Conservation (phyloP, 2,113 vertebrate species). For the Zosterops lateralis region DNA sequence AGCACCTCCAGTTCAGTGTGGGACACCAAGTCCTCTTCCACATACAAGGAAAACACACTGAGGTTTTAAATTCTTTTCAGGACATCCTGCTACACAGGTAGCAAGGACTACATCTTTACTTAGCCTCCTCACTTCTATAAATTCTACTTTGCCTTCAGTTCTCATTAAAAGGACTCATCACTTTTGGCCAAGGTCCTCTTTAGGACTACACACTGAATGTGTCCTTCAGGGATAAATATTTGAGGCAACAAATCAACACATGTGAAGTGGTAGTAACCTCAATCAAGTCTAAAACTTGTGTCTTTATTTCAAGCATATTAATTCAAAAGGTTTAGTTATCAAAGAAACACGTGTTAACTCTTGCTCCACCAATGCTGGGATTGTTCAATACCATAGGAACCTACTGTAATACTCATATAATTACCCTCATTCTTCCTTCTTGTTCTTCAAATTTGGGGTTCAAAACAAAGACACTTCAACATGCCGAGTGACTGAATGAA, state of each 20-base stretch:
- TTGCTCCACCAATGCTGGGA: neutral
- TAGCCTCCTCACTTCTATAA: neutral
- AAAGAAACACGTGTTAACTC: neutral
- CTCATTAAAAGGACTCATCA: neutral
- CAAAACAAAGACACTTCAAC: constrained; percentile 35
- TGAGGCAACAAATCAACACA: neutral
- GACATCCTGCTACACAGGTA: neutral
- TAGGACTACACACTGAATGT: neutral
- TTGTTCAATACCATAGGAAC: neutral
- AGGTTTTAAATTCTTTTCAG: neutral
- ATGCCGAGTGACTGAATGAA: constrained; percentile 24
- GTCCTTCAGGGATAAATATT: neutral
- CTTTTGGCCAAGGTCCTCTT: neutral
- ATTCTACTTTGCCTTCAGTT: neutral
- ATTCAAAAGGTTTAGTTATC: neutral
- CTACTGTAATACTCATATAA: neutral
- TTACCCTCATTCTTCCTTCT: neutral
- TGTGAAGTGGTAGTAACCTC: neutral
- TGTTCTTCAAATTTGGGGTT: constrained; percentile 3
- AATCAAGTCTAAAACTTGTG: neutral
- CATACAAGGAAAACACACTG: neutral
- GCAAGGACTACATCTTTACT: neutral
- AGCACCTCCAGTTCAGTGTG: neutral
- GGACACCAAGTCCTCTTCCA: neutral
- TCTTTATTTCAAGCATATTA: neutral